phyloP scores from a whole-genome alignment of 2,888 invertebrate genomes.

The Hydrotaea cyrtoneurina region DNA sequence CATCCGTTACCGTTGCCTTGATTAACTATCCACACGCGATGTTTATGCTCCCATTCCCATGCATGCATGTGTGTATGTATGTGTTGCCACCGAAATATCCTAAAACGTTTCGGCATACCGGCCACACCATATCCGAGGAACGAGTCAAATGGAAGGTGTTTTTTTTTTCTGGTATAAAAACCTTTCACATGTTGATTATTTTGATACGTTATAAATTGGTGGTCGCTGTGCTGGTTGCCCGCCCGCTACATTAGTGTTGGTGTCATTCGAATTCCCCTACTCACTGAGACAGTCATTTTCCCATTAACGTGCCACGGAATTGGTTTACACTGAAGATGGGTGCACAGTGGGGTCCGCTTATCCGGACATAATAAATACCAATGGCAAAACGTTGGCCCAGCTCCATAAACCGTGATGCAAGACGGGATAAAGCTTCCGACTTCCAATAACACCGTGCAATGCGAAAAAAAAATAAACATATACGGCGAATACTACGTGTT shows the following conservation, averaged over 20 bases:
- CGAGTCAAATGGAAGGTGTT: not conserved
- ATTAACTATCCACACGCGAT: conserved; percentile 55
- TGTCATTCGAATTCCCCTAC: not conserved
- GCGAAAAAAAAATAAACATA: too few species aligned
- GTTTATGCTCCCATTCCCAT: not conserved
- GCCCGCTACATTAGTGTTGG: not conserved
- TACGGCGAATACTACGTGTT: too few species aligned
- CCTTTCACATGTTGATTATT: conserved; percentile 37
- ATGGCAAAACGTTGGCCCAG: too few species aligned
- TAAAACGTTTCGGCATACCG: not conserved
- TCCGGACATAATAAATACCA: too few species aligned
- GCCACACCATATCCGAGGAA: not conserved
- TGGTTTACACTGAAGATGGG: conserved; percentile 24
- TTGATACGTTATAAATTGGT: conserved; percentile 29
- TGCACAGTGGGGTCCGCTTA: not conserved
- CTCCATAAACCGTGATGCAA: too few species aligned
- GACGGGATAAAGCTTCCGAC: too few species aligned
- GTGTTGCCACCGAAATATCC: not conserved
- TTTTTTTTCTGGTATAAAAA: not conserved
- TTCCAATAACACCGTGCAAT: too few species aligned
- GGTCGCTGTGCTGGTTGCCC: not conserved
- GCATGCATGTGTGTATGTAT: not conserved
- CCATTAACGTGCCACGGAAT: conserved; percentile 23
- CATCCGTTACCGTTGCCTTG: conserved; percentile 47
- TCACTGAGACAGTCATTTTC: too few species aligned